Evolutionary conservation across 92 coral and sea anemone species (phyloP).

Genomic region (Siderastrea radians): DNA sequence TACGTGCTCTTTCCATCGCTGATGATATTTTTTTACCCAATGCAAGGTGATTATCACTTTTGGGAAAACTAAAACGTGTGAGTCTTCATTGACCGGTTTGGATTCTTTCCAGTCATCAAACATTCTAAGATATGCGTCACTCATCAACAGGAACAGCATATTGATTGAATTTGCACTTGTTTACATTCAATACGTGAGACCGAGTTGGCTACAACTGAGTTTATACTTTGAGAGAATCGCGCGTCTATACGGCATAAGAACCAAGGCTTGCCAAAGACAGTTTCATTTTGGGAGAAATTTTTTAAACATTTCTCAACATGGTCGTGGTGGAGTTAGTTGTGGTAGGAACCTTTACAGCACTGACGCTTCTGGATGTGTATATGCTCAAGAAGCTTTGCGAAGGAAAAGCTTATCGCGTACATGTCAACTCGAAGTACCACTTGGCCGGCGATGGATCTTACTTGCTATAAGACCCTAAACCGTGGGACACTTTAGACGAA

Average conservation of each 20-base stretch:
- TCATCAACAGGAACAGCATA: background rate
- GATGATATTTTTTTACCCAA: background rate
- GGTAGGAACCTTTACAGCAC: conserved; percentile 61
- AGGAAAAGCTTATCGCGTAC: conserved; percentile 50
- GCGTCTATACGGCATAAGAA: background rate
- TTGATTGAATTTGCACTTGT: conserved; percentile 11
- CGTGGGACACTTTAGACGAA: background rate
- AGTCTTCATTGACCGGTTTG: background rate
- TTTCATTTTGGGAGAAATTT: background rate
- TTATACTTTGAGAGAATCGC: background rate
- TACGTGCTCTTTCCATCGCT: background rate
- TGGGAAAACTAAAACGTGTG: background rate
- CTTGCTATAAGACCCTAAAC: conserved; percentile 26
- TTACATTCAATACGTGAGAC: background rate
- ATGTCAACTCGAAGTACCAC: conserved; percentile 60
- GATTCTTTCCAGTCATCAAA: conserved; percentile 7
- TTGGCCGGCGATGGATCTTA: conserved; percentile 75
- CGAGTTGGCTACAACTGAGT: background rate
- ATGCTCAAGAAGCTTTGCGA: conserved; percentile 70
- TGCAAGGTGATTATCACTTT: background rate
- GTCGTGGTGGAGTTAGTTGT: conserved; percentile 72
- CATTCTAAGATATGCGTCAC: background rate
- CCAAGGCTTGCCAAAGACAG: background rate
- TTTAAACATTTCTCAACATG: conserved; percentile 5
- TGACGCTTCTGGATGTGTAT: conserved; percentile 53